Evolutionary conservation across 2,888 invertebrate species (phyloP), one percentile per base, ranked within the genome.

Genomic region (Dasypolia templi): DNA sequence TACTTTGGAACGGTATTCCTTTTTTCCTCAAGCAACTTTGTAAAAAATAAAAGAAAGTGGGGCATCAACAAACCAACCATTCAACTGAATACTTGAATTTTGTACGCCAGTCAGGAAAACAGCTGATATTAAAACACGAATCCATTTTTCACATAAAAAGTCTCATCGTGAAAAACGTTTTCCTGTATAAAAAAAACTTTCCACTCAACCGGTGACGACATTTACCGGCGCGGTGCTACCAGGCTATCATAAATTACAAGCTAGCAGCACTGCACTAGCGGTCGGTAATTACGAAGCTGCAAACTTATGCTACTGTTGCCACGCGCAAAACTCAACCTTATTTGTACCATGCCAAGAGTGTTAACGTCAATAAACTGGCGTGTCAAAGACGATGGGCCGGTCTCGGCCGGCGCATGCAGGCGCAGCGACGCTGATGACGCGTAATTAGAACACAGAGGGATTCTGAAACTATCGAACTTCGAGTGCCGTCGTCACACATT

Each of bases 161-260:
- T 71, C 74, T 83, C 76, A 85, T 80, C 70, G 51, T 72, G 76
- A 83, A 86, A 86, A 83, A 71, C 70, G 62, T 81, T 86, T 84
- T 75, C 76, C 66, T 46, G 65, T 77, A 32, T 58, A 72, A 88
- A 86, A 87, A 87, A 85, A 79, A 77, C 79, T 85, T 82, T 82
- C 83, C 87, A 83, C 83, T 77, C 79, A 61, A 75, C 83, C 80
- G 84, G 83, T 88, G 90, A 90, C 90, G 91, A 91, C 92, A 92
- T 90, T 88, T 88, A 89, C 89, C 88, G 88, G 81, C 91, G 89
- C 89, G 87, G 89, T 79, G 87, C 86, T 91, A 93, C 93, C 91
- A 93, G 92, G 93, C 89, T 86, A 88, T 86, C 93, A 94, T 94
- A 94, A 94, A 94, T 94, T 92, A 93, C 91, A 88, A 89, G 90